phyloP scores from a whole-genome alignment of 2,113 vertebrate species.

The Protomyctophum bolini region DNA sequence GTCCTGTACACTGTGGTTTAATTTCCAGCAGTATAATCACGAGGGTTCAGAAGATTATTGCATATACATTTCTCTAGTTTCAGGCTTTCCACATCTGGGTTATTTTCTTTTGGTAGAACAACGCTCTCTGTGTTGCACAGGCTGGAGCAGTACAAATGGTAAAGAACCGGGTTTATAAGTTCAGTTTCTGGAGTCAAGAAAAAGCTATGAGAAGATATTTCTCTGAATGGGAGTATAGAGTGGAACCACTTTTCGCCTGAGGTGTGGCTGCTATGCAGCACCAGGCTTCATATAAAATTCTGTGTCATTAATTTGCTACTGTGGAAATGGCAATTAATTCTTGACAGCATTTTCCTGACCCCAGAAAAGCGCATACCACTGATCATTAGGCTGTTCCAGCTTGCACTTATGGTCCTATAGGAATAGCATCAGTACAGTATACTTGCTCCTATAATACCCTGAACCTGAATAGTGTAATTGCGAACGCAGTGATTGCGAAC shows the following conservation, averaged over 20 bases:
- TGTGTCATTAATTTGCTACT: constrained; percentile 2
- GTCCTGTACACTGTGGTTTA: constrained; percentile 23
- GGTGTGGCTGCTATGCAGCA: constrained; percentile 5
- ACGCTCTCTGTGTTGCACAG: constrained; percentile 25
- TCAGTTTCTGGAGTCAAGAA: not conserved
- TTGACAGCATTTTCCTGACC: not conserved
- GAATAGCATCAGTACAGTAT: not conserved
- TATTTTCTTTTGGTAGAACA: constrained; percentile 20
- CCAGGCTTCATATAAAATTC: not conserved
- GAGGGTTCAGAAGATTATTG: constrained; percentile 26
- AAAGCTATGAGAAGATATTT: not conserved
- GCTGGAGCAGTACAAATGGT: constrained; percentile 18
- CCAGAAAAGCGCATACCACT: not conserved
- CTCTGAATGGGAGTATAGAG: not conserved
- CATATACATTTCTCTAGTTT: constrained; percentile 14
- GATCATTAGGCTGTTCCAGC: not conserved
- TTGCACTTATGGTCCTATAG: not conserved
- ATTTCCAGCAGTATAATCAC: constrained; percentile 1
- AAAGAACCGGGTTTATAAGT: not conserved
- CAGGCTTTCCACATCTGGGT: constrained; percentile 46
- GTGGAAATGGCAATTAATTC: constrained; percentile 8
- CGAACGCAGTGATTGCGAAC: no score
- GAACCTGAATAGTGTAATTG: constrained; percentile 13
- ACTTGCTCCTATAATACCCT: constrained; percentile 1
- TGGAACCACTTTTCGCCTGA: not conserved